phyloP scores from a whole-genome alignment of 2,113 vertebrate genomes.

The Ariopsis seemanni region DNA sequence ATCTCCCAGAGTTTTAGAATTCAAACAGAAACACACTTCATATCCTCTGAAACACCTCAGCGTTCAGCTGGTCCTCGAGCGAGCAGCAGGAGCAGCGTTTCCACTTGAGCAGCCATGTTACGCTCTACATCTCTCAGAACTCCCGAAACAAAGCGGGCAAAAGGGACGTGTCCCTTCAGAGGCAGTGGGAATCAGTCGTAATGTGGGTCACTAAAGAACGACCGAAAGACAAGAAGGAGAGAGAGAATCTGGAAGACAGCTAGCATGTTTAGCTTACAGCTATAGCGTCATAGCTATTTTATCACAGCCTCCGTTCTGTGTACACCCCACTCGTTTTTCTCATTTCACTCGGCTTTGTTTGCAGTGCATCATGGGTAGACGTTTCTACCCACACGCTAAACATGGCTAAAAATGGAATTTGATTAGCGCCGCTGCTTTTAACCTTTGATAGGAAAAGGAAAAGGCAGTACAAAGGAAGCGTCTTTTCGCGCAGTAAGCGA shows the following conservation, averaged over 20 bases:
- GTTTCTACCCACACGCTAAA: background rate
- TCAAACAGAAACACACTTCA: background rate
- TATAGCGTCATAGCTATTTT: background rate
- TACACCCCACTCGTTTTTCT: background rate
- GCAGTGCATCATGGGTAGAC: constrained; percentile 10
- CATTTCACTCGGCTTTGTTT: background rate
- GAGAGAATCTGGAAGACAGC: background rate
- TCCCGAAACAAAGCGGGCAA: background rate
- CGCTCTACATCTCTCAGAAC: constrained; percentile 38
- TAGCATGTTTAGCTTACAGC: background rate
- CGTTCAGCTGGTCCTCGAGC: background rate
- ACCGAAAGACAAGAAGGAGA: background rate
- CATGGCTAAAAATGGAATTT: constrained; percentile 10
- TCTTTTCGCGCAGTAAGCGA: background rate
- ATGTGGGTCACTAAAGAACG: constrained; percentile 34
- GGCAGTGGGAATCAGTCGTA: background rate
- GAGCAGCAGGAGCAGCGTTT: background rate
- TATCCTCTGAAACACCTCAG: background rate
- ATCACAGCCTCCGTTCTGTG: background rate
- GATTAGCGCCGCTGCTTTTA: background rate
- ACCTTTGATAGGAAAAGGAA: background rate
- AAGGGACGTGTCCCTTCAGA: background rate
- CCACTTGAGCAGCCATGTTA: constrained; percentile 5
- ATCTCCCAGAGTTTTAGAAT: background rate
- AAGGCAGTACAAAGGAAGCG: background rate